Conservation (phyloP, 2,888 invertebrate species). For the Danaus chrysippus region DNA sequence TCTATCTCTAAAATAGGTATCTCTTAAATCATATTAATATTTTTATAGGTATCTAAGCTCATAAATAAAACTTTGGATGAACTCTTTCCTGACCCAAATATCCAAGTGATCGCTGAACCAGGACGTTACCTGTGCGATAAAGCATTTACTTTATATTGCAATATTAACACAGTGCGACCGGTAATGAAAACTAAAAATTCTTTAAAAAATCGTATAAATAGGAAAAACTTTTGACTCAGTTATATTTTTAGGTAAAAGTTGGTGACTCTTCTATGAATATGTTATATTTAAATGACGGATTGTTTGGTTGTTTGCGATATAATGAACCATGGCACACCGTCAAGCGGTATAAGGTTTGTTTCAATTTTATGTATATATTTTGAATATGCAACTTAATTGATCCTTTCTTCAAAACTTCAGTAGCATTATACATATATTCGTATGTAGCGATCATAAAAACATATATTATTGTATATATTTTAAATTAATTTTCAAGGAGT, state of each 20-base stretch:
- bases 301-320: conserved; percentile 41
- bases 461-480: too few species aligned
- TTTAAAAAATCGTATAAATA: background rate
- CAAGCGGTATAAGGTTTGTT: conserved; percentile 42
- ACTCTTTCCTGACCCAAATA: conserved; percentile 42
- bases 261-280: conserved; percentile 40
- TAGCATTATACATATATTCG: conserved; percentile 11
- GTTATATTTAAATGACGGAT: conserved; percentile 46
- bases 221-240: background rate
- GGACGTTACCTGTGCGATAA: conserved; percentile 45
- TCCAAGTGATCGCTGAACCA: conserved; percentile 46
- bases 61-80: conserved; percentile 42
- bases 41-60: conserved; percentile 37
- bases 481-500: background rate
- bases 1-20: background rate
- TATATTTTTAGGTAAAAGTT: conserved; percentile 37
- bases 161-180: conserved; percentile 38
- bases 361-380: conserved; percentile 2
- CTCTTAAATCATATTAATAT: background rate
- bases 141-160: conserved; percentile 42
- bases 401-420: background rate
- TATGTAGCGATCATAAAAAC: too few species aligned
- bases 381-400: too few species aligned
- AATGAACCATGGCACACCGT: conserved; percentile 43
- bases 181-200: too few species aligned